These are phyloP conservation scores for Lissocephala sabroskyi DNA, from an alignment of 2,888 invertebrate genomes.

Conservation along the genomic window DNA sequence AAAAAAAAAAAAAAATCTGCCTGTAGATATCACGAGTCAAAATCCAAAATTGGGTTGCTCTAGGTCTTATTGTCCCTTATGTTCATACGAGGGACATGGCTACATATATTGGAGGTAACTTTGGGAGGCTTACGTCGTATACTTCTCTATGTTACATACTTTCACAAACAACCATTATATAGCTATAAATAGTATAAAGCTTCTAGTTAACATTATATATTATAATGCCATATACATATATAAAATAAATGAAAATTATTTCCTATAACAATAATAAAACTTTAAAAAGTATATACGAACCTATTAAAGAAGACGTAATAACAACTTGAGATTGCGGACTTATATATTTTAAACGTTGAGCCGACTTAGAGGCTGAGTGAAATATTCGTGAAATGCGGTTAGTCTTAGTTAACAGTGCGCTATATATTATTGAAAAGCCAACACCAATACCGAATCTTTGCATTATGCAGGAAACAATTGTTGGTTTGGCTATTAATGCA, in stretches of 20 bases:
- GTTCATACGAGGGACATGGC: too few species aligned
- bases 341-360: slow-evolving; percentile 82
- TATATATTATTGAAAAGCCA: slow-evolving; percentile 82
- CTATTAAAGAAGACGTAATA: slow-evolving; percentile 75
- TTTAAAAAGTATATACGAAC: slow-evolving; percentile 73
- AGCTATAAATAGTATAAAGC: too few species aligned
- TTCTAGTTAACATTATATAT: not conserved
- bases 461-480: slow-evolving; percentile 77
- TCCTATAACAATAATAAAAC: not conserved
- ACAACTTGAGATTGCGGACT: slow-evolving; percentile 83
- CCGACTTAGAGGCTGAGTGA: slow-evolving; percentile 80
- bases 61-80: too few species aligned
- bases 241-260: not conserved
- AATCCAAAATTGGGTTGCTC: too few species aligned
- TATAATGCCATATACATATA: not conserved
- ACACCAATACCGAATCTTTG: slow-evolving; percentile 80
- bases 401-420: slow-evolving; percentile 83
- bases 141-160: too few species aligned
- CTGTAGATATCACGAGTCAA: too few species aligned
- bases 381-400: slow-evolving; percentile 83
- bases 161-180: too few species aligned
- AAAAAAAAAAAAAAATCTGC: too few species aligned
- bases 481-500: slow-evolving; percentile 80
- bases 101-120: too few species aligned
- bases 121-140: too few species aligned